These are phyloP conservation scores for Gnatocerus cornutus DNA, from an alignment of 2,888 invertebrate species.

Conservation along the genomic window DNA sequence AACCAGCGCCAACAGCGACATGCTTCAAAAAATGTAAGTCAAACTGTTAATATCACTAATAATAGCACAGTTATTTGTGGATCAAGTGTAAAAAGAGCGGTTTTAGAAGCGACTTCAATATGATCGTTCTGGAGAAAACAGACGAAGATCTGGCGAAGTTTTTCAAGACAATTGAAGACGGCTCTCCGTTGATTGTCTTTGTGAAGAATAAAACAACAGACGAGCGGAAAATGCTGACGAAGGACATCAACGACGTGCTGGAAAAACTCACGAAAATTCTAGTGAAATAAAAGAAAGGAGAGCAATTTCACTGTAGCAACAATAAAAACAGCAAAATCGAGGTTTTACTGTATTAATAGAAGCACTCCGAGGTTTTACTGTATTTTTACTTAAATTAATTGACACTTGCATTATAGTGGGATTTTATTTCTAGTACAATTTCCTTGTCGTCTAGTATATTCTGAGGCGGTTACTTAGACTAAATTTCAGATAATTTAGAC, in stretches of 20 bases:
- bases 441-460: too few species aligned
- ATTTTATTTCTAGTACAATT: too few species aligned
- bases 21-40: conserved; percentile 18
- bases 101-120: conserved; percentile 13
- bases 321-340: too few species aligned
- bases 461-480: too few species aligned
- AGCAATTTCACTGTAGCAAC: too few species aligned
- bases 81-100: background rate
- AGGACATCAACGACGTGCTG: background rate
- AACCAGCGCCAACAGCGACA: background rate
- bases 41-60: too few species aligned
- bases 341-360: too few species aligned
- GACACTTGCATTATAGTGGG: too few species aligned
- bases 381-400: too few species aligned
- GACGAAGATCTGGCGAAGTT: conserved; percentile 6
- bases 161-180: background rate
- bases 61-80: background rate
- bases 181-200: background rate
- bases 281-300: too few species aligned
- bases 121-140: conserved; percentile 5
- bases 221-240: background rate
- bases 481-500: too few species aligned
- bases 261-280: background rate
- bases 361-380: too few species aligned
- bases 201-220: background rate